Percentiles rank a stretch among this genome's conserved stretches.
Evolutionary conservation across 2,888 invertebrate genomes (phyloP).

Genomic region (Caenorhabditis panamensis): DNA sequence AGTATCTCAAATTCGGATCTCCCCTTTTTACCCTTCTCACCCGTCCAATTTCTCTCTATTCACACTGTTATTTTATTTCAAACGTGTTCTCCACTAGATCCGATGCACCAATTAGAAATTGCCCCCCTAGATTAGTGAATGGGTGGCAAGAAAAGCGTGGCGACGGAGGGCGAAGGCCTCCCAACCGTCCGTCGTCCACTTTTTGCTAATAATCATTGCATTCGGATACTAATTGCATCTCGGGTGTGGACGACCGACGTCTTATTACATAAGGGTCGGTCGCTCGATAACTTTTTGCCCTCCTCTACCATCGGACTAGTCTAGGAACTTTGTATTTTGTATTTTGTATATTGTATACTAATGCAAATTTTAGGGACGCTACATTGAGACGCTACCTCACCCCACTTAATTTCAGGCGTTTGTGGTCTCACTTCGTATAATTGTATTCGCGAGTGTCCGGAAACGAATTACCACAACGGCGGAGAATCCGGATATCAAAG

Average conservation of each 20-base stretch:
- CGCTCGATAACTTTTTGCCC: conserved; percentile 47
- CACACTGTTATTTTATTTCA: conserved; percentile 24
- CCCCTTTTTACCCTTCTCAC: not conserved
- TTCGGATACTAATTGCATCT: conserved; percentile 61
- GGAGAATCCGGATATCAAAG: conserved; percentile 54
- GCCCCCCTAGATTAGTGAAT: not conserved
- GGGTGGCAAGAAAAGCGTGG: conserved; percentile 14
- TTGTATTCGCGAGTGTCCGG: conserved; percentile 61
- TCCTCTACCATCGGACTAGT: not conserved
- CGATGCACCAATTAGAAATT: conserved; percentile 8
- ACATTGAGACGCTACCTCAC: too few species aligned
- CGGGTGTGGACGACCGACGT: conserved; percentile 17
- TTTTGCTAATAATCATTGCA: conserved; percentile 58
- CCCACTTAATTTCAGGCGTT: conserved; percentile 71
- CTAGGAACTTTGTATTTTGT: too few species aligned
- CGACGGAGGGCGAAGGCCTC: not conserved
- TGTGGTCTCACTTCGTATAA: conserved; percentile 65
- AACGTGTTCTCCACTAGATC: not conserved
- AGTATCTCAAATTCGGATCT: conserved; percentile 46
- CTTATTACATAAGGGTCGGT: conserved; percentile 41
- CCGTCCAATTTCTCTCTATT: not conserved
- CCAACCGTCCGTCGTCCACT: conserved; percentile 20
- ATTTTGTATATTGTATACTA: too few species aligned
- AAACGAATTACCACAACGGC: conserved; percentile 46
- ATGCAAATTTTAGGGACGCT: too few species aligned